Conservation (phyloP, 2,888 invertebrate species). For the Pinctada fucata region DNA sequence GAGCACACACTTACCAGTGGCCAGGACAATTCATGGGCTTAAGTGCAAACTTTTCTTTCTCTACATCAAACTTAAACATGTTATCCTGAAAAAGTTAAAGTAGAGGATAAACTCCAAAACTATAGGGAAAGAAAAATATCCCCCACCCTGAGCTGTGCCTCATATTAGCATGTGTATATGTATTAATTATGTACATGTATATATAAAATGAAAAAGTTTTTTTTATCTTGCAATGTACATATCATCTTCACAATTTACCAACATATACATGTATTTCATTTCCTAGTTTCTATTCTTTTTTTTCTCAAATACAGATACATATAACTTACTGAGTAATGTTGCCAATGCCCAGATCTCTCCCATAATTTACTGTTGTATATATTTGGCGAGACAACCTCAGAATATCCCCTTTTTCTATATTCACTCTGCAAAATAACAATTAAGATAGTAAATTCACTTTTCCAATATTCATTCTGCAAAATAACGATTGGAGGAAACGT, state of each 20-base stretch:
- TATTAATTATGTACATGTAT: too few relatives aligned
- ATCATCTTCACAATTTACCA: too few relatives aligned
- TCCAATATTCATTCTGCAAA: neutral
- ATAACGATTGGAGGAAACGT: too few relatives aligned
- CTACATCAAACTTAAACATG: slow-evolving; percentile 96
- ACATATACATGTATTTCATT: too few relatives aligned
- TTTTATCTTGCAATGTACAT: too few relatives aligned
- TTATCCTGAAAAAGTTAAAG: slow-evolving; percentile 82
- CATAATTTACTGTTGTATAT: slow-evolving; percentile 95
- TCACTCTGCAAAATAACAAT: slow-evolving; percentile 79
- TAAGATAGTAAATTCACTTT: neutral
- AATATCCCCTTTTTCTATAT: slow-evolving; percentile 94
- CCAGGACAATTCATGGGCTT: slow-evolving; percentile 99
- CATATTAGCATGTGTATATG: too few relatives aligned
- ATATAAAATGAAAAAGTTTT: too few relatives aligned
- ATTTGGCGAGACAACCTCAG: slow-evolving; percentile 93
- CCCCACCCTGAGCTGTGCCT: too few relatives aligned
- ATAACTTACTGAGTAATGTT: slow-evolving; percentile 75
- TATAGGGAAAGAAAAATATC: too few relatives aligned
- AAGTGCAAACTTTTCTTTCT: slow-evolving; percentile 96
- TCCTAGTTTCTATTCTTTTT: neutral
- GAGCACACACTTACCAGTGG: slow-evolving; percentile 85
- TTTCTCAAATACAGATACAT: neutral
- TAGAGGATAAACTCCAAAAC: slow-evolving; percentile 65
- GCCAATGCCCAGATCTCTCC: slow-evolving; percentile 82